phyloP scores from a whole-genome alignment of 2,113 vertebrate species.

The Rhabdomys dilectus region DNA sequence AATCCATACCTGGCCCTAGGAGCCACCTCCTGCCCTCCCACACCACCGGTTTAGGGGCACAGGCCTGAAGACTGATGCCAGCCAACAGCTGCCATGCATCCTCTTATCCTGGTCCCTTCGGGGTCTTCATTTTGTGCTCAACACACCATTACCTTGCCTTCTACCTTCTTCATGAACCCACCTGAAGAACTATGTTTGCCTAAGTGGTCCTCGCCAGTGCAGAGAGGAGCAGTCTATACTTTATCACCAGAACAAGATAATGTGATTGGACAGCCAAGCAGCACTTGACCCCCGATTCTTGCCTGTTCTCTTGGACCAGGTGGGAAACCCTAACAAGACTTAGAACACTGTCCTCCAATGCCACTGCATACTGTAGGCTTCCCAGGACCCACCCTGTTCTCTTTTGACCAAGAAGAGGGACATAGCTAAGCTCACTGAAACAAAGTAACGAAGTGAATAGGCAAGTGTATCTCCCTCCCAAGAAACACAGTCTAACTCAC shows the following conservation, averaged over 20 bases:
- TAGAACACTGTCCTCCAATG: not conserved
- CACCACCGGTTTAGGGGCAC: not conserved
- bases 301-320: not conserved
- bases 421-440: not conserved
- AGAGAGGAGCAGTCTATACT: rapidly evolving
- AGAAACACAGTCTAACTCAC: conserved; percentile 49
- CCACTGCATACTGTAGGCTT: not conserved
- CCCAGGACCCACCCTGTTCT: not conserved
- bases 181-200: not conserved
- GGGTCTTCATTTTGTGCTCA: not conserved
- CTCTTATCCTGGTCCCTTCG: not conserved
- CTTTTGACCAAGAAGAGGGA: conserved; percentile 1
- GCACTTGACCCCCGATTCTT: not conserved
- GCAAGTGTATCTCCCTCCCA: not conserved
- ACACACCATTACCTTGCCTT: not conserved
- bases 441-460: not conserved
- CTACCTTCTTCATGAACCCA: not conserved
- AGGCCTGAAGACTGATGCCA: not conserved
- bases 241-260: not conserved
- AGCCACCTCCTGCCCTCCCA: not conserved
- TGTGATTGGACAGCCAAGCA: not conserved
- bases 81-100: not conserved
- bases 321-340: not conserved
- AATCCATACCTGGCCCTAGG: not conserved
- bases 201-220: rapidly evolving